These are phyloP conservation scores for Stegana nigrithorax DNA, from an alignment of 2,888 invertebrate genomes.

Conservation along the genomic window DNA sequence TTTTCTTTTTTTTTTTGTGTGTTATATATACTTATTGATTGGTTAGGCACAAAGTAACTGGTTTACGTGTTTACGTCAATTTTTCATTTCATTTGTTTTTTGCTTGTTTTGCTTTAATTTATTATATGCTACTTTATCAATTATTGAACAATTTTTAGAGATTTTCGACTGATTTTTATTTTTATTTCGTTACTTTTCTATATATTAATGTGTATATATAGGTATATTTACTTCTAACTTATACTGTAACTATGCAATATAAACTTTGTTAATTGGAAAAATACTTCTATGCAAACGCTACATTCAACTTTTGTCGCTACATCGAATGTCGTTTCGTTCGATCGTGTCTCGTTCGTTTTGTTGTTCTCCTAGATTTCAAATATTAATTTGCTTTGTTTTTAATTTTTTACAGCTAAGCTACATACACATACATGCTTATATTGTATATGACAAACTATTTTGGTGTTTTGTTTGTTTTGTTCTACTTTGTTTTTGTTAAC, in stretches of 20 bases:
- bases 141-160: neutral
- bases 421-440: neutral
- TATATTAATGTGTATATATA: neutral
- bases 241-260: no score
- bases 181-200: constrained; percentile 1
- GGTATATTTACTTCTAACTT: neutral
- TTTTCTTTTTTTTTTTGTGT: constrained; percentile 35
- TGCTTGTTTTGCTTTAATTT: neutral
- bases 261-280: constrained; percentile 25
- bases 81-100: constrained; percentile 32
- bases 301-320: neutral
- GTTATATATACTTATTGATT: constrained; percentile 44
- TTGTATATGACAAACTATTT: neutral
- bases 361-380: neutral
- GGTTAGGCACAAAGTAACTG: constrained; percentile 67
- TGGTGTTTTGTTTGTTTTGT: neutral
- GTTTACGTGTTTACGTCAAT: constrained; percentile 22
- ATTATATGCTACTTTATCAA: neutral
- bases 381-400: neutral
- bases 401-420: neutral
- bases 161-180: neutral
- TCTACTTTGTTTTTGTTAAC: neutral
- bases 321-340: neutral
- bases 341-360: neutral
- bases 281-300: constrained; percentile 29